Evolutionary conservation across 2,888 invertebrate genomes (phyloP), one percentile per base, ranked within the genome.

Genomic region (Rhabditophanes sp.): DNA sequence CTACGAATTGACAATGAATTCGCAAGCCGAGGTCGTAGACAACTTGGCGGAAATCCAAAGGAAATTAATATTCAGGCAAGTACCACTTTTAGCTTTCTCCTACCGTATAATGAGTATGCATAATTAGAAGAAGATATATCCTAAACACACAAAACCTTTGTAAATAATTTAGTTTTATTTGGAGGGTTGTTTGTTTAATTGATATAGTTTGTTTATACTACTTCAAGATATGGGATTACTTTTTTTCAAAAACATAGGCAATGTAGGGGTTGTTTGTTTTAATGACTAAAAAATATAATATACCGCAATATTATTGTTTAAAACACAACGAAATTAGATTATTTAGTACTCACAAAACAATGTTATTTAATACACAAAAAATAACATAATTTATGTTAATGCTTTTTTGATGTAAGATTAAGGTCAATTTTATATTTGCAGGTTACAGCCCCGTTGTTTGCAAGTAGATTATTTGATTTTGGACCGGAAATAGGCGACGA

Each of bases 391-490:
- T 35, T 35, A 16, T 16, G 12, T 16, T 21, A 14, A 12, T 11
- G 15, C 21, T 16, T 15, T 23, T 21, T 27, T 27, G 31, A 27
- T 30, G 21, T 30, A 27, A 16, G 25, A 25, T 30, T 18, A 22
- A 20, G 9, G 31, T n/a, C 24, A 6, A 26, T n/a, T n/a, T n/a
- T 8, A 25, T 28, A 37, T 15, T 37, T 50, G 9, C 48, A 64
- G 56, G 64, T 64, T 16, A 64, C 64, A 1, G 64, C 64, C n/a
- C 64, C 62, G 4, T 39, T 64, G 14, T 64, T 64, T 46, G 53
- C 56, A 12, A 49, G 53, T 28, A 53, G 64, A 2, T 48, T 65
- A 2, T 64, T 64, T 40, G 58, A 62, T 8, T 62, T 59, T 39
- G 64, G 64, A 2, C 25, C 25, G 7, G 34, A 41, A 17, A 53